These are phyloP conservation scores for Troilus luridus DNA, from an alignment of 2,888 invertebrate species.

Conservation along the genomic window DNA sequence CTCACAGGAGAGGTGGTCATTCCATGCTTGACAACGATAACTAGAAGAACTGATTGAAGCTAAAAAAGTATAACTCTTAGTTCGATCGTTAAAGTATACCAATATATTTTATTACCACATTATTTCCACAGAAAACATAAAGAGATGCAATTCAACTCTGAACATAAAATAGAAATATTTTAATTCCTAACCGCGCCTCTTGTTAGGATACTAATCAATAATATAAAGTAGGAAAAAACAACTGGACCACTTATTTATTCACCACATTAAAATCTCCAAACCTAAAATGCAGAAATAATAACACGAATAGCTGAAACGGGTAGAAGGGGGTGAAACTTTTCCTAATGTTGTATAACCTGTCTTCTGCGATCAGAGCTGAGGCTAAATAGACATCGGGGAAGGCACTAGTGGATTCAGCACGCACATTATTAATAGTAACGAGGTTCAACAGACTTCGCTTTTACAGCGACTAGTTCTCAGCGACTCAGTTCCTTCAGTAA, in stretches of 20 bases:
- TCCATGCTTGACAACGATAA: no score
- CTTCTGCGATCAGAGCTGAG: constrained; percentile 3
- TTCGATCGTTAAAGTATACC: no score
- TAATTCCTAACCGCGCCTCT: not conserved
- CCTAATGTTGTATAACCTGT: constrained; percentile 42
- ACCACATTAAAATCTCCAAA: not conserved
- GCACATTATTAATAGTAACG: not conserved
- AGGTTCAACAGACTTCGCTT: not conserved
- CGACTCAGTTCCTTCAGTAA: not conserved
- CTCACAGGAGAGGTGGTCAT: no score
- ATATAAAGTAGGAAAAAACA: not conserved
- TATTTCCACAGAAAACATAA: not conserved
- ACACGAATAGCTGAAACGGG: not conserved
- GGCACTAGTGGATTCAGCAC: not conserved
- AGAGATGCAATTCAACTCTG: not conserved
- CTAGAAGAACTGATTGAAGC: no score
- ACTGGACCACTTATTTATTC: not conserved
- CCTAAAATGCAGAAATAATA: not conserved
- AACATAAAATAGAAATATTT: not conserved
- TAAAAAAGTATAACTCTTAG: no score
- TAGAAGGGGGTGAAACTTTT: constrained; percentile 5
- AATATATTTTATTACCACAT: not conserved
- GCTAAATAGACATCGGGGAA: not conserved
- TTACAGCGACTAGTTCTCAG: not conserved
- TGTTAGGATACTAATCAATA: not conserved